Evolutionary conservation across 2,888 invertebrate genomes (phyloP), one percentile per base, ranked within the genome.

Genomic region (Harpagoxenus sublaevis): DNA sequence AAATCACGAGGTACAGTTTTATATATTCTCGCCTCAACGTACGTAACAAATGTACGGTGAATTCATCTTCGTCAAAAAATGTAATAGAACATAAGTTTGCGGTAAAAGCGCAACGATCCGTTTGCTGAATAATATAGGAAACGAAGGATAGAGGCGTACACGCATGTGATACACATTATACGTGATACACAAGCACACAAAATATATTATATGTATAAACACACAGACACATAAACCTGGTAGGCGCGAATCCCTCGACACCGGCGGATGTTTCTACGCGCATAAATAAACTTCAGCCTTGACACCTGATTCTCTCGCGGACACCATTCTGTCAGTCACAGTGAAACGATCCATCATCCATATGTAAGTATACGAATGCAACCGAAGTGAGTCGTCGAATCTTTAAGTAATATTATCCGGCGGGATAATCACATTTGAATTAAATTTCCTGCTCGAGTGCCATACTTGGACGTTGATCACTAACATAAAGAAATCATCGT

Each of bases 271-370:
- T 35, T 71, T 71, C 48, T 65, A 42, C 60, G 78, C 35, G 45
- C 82, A 85, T 85, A 87, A 90, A 91, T 89, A 90, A 91, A 91
- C 89, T 91, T 85, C 88, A 89, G 88, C 88, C 92, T 90, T 89
- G 91, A 90, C 92, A 88, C 89, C 83, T 82, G 90, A 89, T 88
- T 87, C 90, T 68, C 83, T 70, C 70, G 66, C 71, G 84, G 83
- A 83, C 85, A 57, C 65, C 83, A 39, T 84, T 81, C 86, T 73
- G 87, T 87, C 84, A 84, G 84, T 84, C 87, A 63, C 82, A 74
- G 66, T 18, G 66, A 79, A 45, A 74, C 89, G 81, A 88, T 91
- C 87, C 86, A 83, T 91, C 89, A 86, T 87, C 62, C 23, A 23
- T 79, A 28, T 68, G 48, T 42, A 57, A 79, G 45, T 42, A 55